Conservation (phyloP, 2,113 vertebrate genomes). For the Pelecanoides urinatrix region DNA sequence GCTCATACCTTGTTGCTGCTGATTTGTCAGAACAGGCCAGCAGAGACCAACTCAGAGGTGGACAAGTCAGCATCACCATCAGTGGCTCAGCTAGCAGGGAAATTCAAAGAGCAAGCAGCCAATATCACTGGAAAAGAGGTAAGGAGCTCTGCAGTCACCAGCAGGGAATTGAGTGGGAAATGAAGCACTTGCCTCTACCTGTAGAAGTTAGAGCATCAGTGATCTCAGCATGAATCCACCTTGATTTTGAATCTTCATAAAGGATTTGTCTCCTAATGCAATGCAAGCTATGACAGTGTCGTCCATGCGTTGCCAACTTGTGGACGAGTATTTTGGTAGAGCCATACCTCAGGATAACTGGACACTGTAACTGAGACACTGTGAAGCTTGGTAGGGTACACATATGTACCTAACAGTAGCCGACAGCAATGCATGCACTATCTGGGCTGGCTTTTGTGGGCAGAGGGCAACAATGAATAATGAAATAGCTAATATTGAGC, state of each 20-base stretch:
- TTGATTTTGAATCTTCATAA: not conserved
- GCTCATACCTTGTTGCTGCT: not conserved
- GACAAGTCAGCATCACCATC: constrained; percentile 66
- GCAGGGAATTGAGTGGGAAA: not conserved
- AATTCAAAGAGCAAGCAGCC: constrained; percentile 74
- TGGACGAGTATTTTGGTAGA: not conserved
- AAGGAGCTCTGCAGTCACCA: constrained; percentile 31
- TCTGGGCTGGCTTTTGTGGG: not conserved
- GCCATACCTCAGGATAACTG: not conserved
- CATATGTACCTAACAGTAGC: not conserved
- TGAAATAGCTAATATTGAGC: not conserved
- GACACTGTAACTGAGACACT: not conserved
- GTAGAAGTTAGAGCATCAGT: not conserved
- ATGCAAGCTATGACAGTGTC: not conserved
- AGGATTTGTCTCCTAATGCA: not conserved
- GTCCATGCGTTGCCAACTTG: not conserved
- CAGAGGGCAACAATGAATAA: not conserved
- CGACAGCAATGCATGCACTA: not conserved
- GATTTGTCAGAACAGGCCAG: constrained; percentile 68
- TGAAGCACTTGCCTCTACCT: not conserved
- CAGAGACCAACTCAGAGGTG: constrained; percentile 56
- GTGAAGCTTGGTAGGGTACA: not conserved
- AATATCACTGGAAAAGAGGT: constrained; percentile 72
- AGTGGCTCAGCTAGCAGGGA: constrained; percentile 77
- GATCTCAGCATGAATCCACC: not conserved